Evolutionary conservation across 2,797 vertebrate genomes (phyloP), one percentile per base, ranked within the genome.

Genomic region (Nannoperca obscura): DNA sequence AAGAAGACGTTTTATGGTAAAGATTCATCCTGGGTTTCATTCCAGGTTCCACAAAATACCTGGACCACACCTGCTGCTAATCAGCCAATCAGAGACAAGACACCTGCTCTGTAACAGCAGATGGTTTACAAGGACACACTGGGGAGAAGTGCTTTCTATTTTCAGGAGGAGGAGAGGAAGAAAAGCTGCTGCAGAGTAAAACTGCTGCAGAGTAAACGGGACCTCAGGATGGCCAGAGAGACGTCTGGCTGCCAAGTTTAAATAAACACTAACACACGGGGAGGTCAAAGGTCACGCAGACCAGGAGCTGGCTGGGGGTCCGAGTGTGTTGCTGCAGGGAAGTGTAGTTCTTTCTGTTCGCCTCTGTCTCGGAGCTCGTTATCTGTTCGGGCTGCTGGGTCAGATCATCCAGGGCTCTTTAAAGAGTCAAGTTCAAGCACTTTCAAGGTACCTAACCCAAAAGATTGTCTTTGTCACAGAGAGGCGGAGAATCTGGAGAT

Each of bases 281-380:
- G 60, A 63, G 68, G 68, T 74, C 64, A 74, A 36, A 70, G 74
- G 77, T 78, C 53, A 75, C 62, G 13, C 66, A 57, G 20, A 20
- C 38, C 27, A 22, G 42, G 75, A 62, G 59, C 46, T 49, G n/a
- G n/a, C n/a, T n/a, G n/a, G n/a, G n/a, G n/a, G n/a, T n/a, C n/a
- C n/a, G n/a, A n/a, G n/a, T n/a, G n/a, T n/a, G n/a, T n/a, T n/a
- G n/a, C n/a, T n/a, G n/a, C n/a, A n/a, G n/a, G n/a, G n/a, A n/a
- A n/a, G n/a, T n/a, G n/a, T 46, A 47, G 12, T 17, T 30, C 38
- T 24, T 13, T 54, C 36, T 65, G 11, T 57, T 19, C 6, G 15
- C 5, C 11, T 67, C 32, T 75, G 44, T 67, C 54, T 66, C 22
- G 19, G 32, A 38, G 76, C 75, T 87, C 49, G 74, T 88, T 79